Percentiles rank a stretch among this genome's conserved stretches.
phyloP scores from a whole-genome alignment of 1,140 invertebrate species.

The Diorhabda sublineata region DNA sequence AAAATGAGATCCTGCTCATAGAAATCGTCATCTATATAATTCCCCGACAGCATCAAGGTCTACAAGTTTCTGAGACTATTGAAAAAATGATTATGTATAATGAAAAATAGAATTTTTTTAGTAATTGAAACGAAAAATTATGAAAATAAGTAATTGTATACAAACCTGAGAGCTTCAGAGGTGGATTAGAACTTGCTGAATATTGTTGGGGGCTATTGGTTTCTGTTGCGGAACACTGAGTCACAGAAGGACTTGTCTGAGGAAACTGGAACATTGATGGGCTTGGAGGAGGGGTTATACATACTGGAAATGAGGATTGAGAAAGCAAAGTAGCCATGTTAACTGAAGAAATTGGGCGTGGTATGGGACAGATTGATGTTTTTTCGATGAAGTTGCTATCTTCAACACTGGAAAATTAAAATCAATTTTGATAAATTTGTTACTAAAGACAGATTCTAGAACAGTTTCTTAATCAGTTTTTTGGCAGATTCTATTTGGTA shows the following conservation, averaged over 20 bases:
- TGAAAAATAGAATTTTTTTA: too few species aligned
- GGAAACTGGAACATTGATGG: constrained; percentile 16
- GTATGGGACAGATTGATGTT: constrained; percentile 43
- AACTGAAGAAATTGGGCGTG: constrained; percentile 41
- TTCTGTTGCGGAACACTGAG: neutral
- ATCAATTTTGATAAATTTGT: too few species aligned
- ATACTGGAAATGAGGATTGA: constrained; percentile 38
- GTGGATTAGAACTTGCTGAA: neutral
- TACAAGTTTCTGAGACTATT: too few species aligned
- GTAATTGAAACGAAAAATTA: too few species aligned
- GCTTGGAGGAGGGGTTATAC: constrained; percentile 37
- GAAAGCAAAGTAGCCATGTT: constrained; percentile 38
- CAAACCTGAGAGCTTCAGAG: neutral
- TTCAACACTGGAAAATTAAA: constrained; percentile 6
- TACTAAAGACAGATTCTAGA: too few species aligned
- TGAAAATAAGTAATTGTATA: too few species aligned
- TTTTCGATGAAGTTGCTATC: constrained; percentile 7
- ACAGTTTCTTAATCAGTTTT: too few species aligned
- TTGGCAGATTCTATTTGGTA: too few species aligned
- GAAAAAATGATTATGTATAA: too few species aligned
- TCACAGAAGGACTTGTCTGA: neutral
- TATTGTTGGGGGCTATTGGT: neutral
- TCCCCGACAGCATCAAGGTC: too few species aligned
- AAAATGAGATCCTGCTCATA: too few species aligned
- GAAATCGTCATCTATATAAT: too few species aligned